Evolutionary conservation across 2,113 vertebrate species (phyloP).

Genomic region (Epinephelus fuscoguttatus): DNA sequence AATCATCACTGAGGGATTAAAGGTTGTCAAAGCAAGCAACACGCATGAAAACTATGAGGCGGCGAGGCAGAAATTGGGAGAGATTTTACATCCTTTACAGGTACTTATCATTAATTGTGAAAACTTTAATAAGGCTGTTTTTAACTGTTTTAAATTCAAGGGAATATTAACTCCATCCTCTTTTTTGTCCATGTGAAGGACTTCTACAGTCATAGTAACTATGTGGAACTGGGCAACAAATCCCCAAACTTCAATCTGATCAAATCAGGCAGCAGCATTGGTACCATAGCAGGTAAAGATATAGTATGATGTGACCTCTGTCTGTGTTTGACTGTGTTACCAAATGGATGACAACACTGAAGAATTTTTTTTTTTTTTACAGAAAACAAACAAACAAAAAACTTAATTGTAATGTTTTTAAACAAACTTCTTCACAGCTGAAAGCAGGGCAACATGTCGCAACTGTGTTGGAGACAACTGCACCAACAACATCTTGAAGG

Average conservation of each 20-base stretch:
- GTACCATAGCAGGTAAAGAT: constrained; percentile 75
- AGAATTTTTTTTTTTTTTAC: neutral
- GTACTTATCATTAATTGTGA: constrained; percentile 32
- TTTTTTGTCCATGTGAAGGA: constrained; percentile 62
- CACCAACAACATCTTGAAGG: constrained; percentile 74
- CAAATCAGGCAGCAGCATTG: constrained; percentile 58
- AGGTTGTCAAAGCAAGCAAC: constrained; percentile 61
- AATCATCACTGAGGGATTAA: constrained; percentile 68
- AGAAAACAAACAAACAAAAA: neutral
- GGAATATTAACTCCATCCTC: neutral
- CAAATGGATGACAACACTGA: neutral
- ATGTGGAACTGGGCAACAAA: constrained; percentile 74
- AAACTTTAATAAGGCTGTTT: neutral
- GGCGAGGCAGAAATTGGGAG: constrained; percentile 70
- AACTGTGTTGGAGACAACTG: constrained; percentile 74
- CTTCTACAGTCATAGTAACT: constrained; percentile 84
- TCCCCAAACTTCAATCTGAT: constrained; percentile 73
- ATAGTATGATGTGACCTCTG: neutral
- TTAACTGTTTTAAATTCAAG: neutral
- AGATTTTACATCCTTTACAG: constrained; percentile 78
- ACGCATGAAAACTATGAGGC: constrained; percentile 52
- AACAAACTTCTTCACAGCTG: constrained; percentile 17
- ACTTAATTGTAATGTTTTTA: neutral
- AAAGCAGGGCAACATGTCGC: constrained; percentile 73
- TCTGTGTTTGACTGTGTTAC: neutral